Base-by-base conservation (phyloP, 2,797 vertebrate genomes). In the Protosalanx chinensis region DNA sequence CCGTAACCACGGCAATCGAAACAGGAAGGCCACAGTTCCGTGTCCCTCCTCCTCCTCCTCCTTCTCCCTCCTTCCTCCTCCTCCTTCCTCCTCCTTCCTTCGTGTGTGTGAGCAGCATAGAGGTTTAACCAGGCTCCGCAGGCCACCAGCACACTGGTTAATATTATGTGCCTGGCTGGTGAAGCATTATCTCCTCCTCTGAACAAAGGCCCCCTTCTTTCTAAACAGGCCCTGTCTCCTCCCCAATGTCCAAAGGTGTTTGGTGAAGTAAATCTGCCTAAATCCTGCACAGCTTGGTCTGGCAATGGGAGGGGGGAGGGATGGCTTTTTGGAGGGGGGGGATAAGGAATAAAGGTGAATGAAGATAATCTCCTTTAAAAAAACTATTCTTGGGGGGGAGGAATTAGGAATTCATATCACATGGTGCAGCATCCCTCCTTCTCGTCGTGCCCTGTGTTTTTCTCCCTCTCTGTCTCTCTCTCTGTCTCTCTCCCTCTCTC, bases 241-340 rank as follows among this genome's bases (percentile, higher is more conserved):
- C 79, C 88, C 87, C 89, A 92, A 91, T 91, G 91, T 94, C 93
- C 93, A 93, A 93, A 95, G 94, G 93, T 94, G 93, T 94, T 95
- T 91, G 93, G 90, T 92, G 91, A 94, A 96, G 94, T 95, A 95
- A 96, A 96, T 95, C 93, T 94, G 93, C 90, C 94, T 95, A 95
- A 96, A 95, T 94, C 94, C 94, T 90, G 89, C 86, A 79, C 87
- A 87, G 91, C 91, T 93, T 93, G 91, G 91, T 78, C 77, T 80
- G 76, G 63, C 72, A 76, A 81, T 79, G 20, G 62, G 62, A 53
- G 37, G 37, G 37, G 37, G 37, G 37, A 41, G 88, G 90, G 83
- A 81, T 27, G 23, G 23, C 23, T 1, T 1, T 27, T 27, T 27
- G 23, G 23, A 27, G 23, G 86, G 76, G 64, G 71, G 72, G 8